These are phyloP conservation scores for Illadopsis cleaveri DNA, from an alignment of 2,113 vertebrate species.

Conservation along the genomic window DNA sequence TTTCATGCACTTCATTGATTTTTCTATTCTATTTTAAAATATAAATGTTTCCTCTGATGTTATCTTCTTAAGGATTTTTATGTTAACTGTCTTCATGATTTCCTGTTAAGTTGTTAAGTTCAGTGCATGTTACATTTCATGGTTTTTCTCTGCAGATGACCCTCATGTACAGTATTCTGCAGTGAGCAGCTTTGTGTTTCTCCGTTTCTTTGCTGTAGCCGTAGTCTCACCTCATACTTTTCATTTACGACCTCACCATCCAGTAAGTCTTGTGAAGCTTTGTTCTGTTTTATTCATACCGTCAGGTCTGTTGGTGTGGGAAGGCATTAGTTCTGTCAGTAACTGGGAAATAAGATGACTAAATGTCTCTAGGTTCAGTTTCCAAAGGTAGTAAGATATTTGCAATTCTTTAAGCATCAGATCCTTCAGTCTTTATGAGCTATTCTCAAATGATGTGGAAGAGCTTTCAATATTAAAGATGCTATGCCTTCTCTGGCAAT, in stretches of 20 bases:
- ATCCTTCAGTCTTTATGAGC: neutral
- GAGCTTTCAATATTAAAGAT: neutral
- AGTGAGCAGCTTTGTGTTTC: constrained; percentile 98
- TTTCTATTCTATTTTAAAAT: constrained; percentile 41
- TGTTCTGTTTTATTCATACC: constrained; percentile 65
- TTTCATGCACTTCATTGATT: constrained; percentile 62
- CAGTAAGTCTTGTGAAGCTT: constrained; percentile 85
- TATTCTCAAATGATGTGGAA: neutral
- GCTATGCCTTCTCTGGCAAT: neutral
- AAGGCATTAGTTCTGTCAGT: neutral
- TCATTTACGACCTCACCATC: constrained; percentile 95
- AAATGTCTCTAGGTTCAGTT: neutral
- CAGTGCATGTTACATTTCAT: constrained; percentile 75
- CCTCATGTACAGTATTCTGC: constrained; percentile 98
- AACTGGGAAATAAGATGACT: neutral
- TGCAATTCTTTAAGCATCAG: neutral
- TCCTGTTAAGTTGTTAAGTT: constrained; percentile 56
- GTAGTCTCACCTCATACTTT: constrained; percentile 96
- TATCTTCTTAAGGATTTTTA: constrained; percentile 20
- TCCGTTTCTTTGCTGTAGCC: constrained; percentile 97
- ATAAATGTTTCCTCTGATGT: constrained; percentile 12
- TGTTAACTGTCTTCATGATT: constrained; percentile 65
- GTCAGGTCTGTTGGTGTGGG: constrained; percentile 26
- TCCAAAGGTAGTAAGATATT: neutral
- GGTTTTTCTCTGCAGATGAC: constrained; percentile 84